Evolutionary conservation across 2,797 vertebrate genomes (phyloP).

Genomic region (Oreochromis grahami): DNA sequence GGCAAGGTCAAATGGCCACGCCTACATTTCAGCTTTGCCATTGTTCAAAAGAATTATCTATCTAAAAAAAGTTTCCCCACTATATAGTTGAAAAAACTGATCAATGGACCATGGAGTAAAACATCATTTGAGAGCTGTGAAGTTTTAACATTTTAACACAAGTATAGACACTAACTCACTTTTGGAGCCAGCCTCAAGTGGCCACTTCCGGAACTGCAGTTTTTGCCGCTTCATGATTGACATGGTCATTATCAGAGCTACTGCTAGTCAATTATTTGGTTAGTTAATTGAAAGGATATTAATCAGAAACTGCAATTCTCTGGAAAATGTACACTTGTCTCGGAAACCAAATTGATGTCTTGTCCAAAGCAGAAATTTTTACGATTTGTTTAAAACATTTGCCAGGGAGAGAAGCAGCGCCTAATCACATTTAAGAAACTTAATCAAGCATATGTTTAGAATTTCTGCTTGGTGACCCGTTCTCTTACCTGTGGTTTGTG

Average conservation of each 20-base stretch:
- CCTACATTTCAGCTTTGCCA: neutral
- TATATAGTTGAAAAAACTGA: neutral
- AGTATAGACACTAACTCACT: neutral
- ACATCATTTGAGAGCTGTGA: neutral
- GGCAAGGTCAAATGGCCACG: neutral
- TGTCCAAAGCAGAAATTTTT: rapidly evolving
- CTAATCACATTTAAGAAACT: neutral
- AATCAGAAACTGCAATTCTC: neutral
- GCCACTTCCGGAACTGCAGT: neutral
- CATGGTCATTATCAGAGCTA: neutral
- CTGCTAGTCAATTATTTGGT: rapidly evolving
- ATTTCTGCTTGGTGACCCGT: no score
- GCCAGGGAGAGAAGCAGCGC: neutral
- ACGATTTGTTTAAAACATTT: neutral
- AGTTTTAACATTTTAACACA: neutral
- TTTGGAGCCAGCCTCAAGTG: neutral
- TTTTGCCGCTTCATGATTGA: neutral
- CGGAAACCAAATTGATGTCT: neutral
- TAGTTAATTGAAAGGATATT: neutral
- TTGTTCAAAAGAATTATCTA: neutral
- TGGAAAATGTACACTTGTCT: rapidly evolving
- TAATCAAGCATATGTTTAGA: neutral
- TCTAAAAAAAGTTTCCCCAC: neutral
- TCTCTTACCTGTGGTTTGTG: conserved; percentile 25
- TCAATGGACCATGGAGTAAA: neutral